A percentile compares a stretch with the other conserved stretches of the same genome.
phyloP scores from a whole-genome alignment of 2,797 vertebrate genomes.

The Intellagama lesueurii region DNA sequence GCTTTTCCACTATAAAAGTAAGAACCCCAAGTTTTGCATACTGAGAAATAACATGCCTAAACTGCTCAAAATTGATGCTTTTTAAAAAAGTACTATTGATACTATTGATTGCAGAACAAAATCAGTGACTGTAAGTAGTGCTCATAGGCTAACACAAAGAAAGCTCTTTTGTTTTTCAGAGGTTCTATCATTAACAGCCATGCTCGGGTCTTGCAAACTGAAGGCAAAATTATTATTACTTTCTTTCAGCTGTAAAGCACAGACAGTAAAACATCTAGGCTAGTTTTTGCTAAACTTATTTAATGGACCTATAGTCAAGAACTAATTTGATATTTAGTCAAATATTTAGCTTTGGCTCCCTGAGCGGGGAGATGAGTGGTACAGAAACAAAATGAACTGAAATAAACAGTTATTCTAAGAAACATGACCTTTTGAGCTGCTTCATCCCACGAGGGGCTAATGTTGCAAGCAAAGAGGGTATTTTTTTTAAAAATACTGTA shows the following conservation, averaged over 20 bases:
- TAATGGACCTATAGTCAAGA: neutral
- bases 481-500: neutral
- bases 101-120: too few relatives aligned
- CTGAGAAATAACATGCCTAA: neutral
- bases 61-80: too few relatives aligned
- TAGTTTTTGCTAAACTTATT: constrained; percentile 17
- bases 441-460: constrained; percentile 31
- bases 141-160: too few relatives aligned
- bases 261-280: fast-evolving
- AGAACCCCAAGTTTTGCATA: neutral
- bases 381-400: too few relatives aligned
- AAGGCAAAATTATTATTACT: too few relatives aligned
- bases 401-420: neutral
- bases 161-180: too few relatives aligned
- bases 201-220: too few relatives aligned
- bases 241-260: constrained; percentile 3
- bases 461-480: constrained; percentile 40
- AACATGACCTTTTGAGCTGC: constrained; percentile 31
- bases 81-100: too few relatives aligned
- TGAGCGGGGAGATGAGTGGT: too few relatives aligned
- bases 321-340: constrained; percentile 30
- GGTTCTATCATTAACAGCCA: too few relatives aligned
- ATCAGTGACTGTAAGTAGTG: too few relatives aligned
- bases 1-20: neutral
- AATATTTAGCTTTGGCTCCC: too few relatives aligned